A percentile compares a stretch with the other conserved stretches of the same genome.
Conservation (phyloP, 2,888 invertebrate genomes). For the Ptilodon capucinus region DNA sequence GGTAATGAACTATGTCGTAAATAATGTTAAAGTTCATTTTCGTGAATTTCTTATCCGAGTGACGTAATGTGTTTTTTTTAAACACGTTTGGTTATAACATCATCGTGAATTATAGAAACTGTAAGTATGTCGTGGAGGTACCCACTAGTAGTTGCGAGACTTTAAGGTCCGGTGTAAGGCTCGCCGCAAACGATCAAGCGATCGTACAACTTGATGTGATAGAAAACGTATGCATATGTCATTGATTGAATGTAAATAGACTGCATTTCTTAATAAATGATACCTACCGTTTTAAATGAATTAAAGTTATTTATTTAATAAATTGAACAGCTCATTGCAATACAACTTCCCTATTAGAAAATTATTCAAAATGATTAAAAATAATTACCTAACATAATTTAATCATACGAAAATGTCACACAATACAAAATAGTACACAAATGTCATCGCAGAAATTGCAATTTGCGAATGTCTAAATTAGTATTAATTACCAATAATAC, state of each 20-base stretch:
- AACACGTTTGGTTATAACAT: slow-evolving; percentile 23
- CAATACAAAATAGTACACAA: not conserved
- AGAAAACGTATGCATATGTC: slow-evolving; percentile 9
- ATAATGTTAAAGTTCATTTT: slow-evolving; percentile 2
- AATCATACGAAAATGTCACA: not conserved
- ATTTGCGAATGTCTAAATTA: not conserved
- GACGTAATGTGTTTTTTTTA: slow-evolving; percentile 24
- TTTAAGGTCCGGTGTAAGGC: slow-evolving; percentile 28
- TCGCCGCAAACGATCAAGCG: slow-evolving; percentile 19
- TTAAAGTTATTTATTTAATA: not conserved
- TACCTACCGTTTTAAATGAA: not conserved
- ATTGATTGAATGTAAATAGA: slow-evolving; percentile 23
- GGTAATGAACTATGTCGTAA: not conserved
- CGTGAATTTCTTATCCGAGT: not conserved
- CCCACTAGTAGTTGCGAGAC: slow-evolving; percentile 17
- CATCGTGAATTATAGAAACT: slow-evolving; percentile 33
- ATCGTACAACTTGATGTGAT: not conserved
- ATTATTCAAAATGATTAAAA: not conserved
- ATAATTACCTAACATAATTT: not conserved
- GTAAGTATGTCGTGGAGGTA: slow-evolving; percentile 25
- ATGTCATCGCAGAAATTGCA: not conserved
- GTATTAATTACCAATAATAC: not conserved
- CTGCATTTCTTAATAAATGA: slow-evolving; percentile 22
- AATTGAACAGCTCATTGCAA: not conserved
- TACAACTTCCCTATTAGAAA: too few species aligned